Evolutionary conservation across 2,113 vertebrate species (phyloP), one percentile per base, ranked within the genome.

Genomic region (Alaudala cheleensis): DNA sequence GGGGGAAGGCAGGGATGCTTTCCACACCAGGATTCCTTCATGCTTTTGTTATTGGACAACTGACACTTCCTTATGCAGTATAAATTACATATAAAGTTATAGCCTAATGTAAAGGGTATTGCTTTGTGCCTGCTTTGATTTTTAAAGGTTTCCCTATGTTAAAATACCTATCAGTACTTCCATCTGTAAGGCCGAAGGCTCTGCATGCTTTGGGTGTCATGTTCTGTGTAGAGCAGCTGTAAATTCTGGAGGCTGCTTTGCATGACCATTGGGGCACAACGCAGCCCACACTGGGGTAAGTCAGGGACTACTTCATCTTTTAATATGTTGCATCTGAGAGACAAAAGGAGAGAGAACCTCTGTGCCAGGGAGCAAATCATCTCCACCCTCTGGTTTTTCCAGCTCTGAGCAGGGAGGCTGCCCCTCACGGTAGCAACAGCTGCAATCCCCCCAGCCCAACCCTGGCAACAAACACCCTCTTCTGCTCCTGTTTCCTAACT

Each of bases 161-260:
- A 81, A 92, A 62, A 51, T 39, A 61, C 47, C 12, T 42, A 37
- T 74, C 76, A 80, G 4, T 51, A 25, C 13, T 66, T 86, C 61
- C 45, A 65, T 65, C 50, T 3, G 0, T 26, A 79, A 28, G 53
- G 53, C 64, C 0, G 0, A 73, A 72, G 42, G 76, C 9, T 6
- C 56, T 29, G n/a, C 14, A 1, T 60, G 69, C 58, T 81, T 66
- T 74, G 45, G 40, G 66, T 78, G 45, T 67, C 1, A 1, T 2
- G 2, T 37, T 80, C 67, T 20, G 1, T 25, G 62, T 29, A 61
- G 85, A 79, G 40, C 67, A 90, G 93, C 85, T 82, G 16, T 90
- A 88, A 90, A 92, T 88, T 77, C 76, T 78, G 76, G 64, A 54
- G 78, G 47, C 67, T 74, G 76, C 34, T 92, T 88, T 94, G 79